Conservation (phyloP, 2,888 invertebrate species). For the Lycocerus yunnanus region DNA sequence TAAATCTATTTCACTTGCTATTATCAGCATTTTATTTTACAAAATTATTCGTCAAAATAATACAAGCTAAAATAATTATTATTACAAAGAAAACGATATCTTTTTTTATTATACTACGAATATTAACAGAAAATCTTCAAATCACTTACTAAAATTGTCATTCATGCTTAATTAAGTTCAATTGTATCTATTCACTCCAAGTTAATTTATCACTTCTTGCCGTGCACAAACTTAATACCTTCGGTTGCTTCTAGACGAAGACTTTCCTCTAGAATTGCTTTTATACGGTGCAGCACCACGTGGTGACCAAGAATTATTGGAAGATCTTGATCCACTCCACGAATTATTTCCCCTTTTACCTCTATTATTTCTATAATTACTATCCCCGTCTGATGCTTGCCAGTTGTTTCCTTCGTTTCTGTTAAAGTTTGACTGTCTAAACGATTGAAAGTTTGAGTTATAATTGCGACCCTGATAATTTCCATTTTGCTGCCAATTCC, state of each 20-base stretch:
- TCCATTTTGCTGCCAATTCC: constrained; percentile 57
- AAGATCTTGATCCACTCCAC: constrained; percentile 2
- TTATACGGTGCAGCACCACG: neutral
- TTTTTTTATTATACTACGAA: neutral
- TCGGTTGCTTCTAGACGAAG: neutral
- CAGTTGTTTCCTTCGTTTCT: constrained; percentile 31
- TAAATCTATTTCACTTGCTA: neutral
- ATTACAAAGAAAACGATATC: neutral
- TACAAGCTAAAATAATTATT: neutral
- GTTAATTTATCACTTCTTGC: neutral
- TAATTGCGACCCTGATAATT: constrained; percentile 33
- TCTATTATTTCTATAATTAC: constrained; percentile 34
- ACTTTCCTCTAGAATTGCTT: neutral
- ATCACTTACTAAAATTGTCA: neutral
- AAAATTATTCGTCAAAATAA: neutral
- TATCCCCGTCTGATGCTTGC: constrained; percentile 27
- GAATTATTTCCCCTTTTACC: constrained; percentile 12
- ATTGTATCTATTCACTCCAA: neutral
- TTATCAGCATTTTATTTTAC: neutral
- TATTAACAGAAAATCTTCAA: neutral
- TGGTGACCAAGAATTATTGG: neutral
- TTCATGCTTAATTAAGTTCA: neutral
- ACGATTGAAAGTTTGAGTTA: constrained; percentile 21
- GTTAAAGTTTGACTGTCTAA: constrained; percentile 6
- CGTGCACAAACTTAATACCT: neutral